Percentiles rank a stretch among this genome's conserved stretches.
Conservation (phyloP, 2,888 invertebrate genomes). For the Volucella inanis region DNA sequence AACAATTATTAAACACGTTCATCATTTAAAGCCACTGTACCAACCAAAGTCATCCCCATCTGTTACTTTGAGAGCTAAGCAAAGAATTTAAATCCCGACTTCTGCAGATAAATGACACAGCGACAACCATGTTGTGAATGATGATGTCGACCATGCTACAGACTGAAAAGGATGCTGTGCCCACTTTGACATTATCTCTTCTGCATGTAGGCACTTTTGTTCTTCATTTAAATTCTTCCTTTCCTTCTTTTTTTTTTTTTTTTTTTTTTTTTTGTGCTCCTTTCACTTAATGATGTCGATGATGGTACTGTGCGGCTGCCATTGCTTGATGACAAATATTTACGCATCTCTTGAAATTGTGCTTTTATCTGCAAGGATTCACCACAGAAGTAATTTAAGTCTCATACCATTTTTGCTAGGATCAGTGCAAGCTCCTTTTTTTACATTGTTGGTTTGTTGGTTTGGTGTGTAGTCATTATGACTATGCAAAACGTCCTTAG, state of each 20-base stretch:
- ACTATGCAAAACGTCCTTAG: slow-evolving; percentile 21
- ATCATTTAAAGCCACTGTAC: not conserved
- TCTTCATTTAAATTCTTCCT: slow-evolving; percentile 61
- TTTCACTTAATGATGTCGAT: slow-evolving; percentile 59
- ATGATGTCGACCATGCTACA: slow-evolving; percentile 16
- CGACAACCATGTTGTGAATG: slow-evolving; percentile 17
- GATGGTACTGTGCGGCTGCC: slow-evolving; percentile 41
- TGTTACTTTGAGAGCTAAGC: slow-evolving; percentile 61
- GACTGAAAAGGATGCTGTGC: slow-evolving; percentile 46
- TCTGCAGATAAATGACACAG: slow-evolving; percentile 60
- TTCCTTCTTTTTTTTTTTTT: slow-evolving; percentile 3
- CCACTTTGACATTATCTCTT: slow-evolving; percentile 56
- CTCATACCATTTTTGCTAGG: slow-evolving; percentile 20
- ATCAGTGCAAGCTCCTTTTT: slow-evolving; percentile 19
- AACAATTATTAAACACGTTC: no score
- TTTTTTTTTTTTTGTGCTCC: not conserved
- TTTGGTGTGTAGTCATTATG: slow-evolving; percentile 10
- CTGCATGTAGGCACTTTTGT: slow-evolving; percentile 68
- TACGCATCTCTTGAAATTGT: slow-evolving; percentile 73
- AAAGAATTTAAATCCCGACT: slow-evolving; percentile 69
- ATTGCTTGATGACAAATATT: slow-evolving; percentile 74
- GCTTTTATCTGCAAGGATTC: slow-evolving; percentile 69
- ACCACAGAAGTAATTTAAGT: slow-evolving; percentile 55
- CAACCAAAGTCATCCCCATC: slow-evolving; percentile 20
- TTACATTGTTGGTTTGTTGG: not conserved